Base-by-base conservation (phyloP, 2,113 vertebrate species). In the Oreotrochilus melanogaster region DNA sequence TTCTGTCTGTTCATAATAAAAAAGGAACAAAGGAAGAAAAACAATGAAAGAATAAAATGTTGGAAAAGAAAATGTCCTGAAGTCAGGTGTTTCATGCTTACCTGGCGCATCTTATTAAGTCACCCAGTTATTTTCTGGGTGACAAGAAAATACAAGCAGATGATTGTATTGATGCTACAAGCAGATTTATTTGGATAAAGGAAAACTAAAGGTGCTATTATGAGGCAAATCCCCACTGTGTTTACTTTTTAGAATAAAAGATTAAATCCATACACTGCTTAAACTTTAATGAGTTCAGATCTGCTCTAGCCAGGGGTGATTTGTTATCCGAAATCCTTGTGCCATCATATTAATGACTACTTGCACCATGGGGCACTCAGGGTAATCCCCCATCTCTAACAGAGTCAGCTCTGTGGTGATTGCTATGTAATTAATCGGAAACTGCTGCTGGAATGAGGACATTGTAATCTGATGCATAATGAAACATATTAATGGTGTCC, bases 401-500 rank as follows among this genome's bases (percentile, higher is more conserved):
- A 78, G 42, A 88, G 96, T 95, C 95, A 96, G 70, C 47, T 93
- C 71, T 56, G 16, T 8, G 12, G 72, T 78, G 80, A 97, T 91
- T 92, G 83, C 92, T 61, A 8, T 93, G 93, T 94, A 96, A 97
- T 97, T 96, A 96, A 96, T 96, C 51, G 22, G 92, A 79, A 47
- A 86, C 81, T 65, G 62, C 62, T 86, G 58, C 50, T 92, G 37
- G 72, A 92, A 94, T 69, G 43, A 95, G 87, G 74, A 93, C 61
- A 75, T 70, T 81, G 48, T 93, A 95, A 94, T 97, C 78, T 88
- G 78, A 81, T 72, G 92, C 73, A 83, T 93, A 95, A 97, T 94
- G 85, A 97, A 97, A 96, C 15, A 92, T 96, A 96, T 96, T 97
- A 96, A 96, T 91, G 90, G 23, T 91, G 61, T 81, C 89, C 95